Percentiles rank a stretch among this genome's conserved stretches.
These are phyloP conservation scores for Spongilla lacustris DNA, from an alignment of 37 sponge, comb jelly and placozoan species.

Conservation along the genomic window DNA sequence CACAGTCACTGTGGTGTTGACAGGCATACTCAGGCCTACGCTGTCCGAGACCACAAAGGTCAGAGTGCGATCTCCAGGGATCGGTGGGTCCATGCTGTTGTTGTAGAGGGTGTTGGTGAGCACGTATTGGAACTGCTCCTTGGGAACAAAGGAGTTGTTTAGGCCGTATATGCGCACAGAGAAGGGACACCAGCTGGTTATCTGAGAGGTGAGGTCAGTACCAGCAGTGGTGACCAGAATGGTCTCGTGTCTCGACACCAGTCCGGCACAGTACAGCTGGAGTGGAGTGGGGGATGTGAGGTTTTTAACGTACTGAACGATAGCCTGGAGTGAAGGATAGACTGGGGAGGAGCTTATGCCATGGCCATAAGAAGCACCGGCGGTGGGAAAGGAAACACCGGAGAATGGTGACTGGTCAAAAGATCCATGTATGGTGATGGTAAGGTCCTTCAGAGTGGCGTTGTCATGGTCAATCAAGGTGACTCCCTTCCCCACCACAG, in stretches of 20 bases:
- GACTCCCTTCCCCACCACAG: slow-evolving; percentile 61
- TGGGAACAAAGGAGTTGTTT: slow-evolving; percentile 24
- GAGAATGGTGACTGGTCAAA: slow-evolving; percentile 38
- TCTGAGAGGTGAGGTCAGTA: slow-evolving; percentile 59
- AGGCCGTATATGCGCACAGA: slow-evolving; percentile 47
- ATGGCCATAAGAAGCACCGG: background rate
- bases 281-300: slow-evolving; percentile 8
- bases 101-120: slow-evolving; percentile 68
- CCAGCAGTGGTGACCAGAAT: slow-evolving; percentile 48
- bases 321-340: slow-evolving; percentile 17
- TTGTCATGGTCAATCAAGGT: slow-evolving; percentile 82
- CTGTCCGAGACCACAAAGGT: slow-evolving; percentile 74
- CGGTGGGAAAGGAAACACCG: slow-evolving; percentile 3
- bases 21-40: slow-evolving; percentile 29
- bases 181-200: slow-evolving; percentile 82
- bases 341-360: slow-evolving; percentile 30
- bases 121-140: slow-evolving; percentile 64
- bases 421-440: slow-evolving; percentile 76
- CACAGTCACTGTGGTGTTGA: slow-evolving; percentile 49
- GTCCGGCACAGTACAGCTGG: slow-evolving; percentile 69
- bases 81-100: slow-evolving; percentile 78
- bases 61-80: slow-evolving; percentile 47
- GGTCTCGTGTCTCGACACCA: slow-evolving; percentile 51
- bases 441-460: slow-evolving; percentile 57
- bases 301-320: slow-evolving; percentile 34